Conservation (phyloP, 1,140 invertebrate species). For the Lepidurus arcticus region DNA sequence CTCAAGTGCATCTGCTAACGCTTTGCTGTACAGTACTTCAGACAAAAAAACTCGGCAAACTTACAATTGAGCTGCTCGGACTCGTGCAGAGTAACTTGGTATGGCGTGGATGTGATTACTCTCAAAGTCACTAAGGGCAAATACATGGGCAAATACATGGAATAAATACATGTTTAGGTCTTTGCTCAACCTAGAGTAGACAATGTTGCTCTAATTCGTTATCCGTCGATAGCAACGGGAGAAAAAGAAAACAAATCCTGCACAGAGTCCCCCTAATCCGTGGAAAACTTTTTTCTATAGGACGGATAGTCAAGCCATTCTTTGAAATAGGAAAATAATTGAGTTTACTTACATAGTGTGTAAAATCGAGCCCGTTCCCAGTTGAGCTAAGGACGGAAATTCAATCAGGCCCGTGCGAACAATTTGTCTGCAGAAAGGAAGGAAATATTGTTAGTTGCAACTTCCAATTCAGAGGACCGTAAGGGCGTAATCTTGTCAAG, state of each 20-base stretch:
- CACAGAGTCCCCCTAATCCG: too few relatives aligned
- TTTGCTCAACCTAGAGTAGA: too few relatives aligned
- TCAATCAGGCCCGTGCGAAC: slow-evolving; percentile 50
- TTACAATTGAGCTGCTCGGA: slow-evolving; percentile 55
- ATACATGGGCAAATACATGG: slow-evolving; percentile 27
- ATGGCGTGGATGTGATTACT: slow-evolving; percentile 52
- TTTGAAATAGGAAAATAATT: background rate
- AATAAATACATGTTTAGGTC: too few relatives aligned
- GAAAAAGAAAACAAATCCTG: too few relatives aligned
- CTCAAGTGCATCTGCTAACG: background rate
- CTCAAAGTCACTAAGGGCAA: slow-evolving; percentile 51
- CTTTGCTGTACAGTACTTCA: background rate
- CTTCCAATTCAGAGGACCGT: too few relatives aligned
- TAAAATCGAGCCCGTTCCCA: slow-evolving; percentile 48
- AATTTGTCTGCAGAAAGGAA: slow-evolving; percentile 49
- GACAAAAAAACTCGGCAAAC: slow-evolving; percentile 40
- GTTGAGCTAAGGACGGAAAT: slow-evolving; percentile 48
- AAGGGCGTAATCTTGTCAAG: too few relatives aligned
- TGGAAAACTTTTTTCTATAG: too few relatives aligned
- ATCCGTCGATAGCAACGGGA: too few relatives aligned
- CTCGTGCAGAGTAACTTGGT: slow-evolving; percentile 48
- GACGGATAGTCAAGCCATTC: background rate
- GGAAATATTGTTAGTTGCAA: slow-evolving; percentile 17
- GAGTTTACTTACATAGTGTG: slow-evolving; percentile 53
- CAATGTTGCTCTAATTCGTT: background rate